Percentiles rank a stretch among this genome's conserved stretches.
Evolutionary conservation across 1,140 invertebrate genomes (phyloP).

Genomic region (Carposina sasakii): DNA sequence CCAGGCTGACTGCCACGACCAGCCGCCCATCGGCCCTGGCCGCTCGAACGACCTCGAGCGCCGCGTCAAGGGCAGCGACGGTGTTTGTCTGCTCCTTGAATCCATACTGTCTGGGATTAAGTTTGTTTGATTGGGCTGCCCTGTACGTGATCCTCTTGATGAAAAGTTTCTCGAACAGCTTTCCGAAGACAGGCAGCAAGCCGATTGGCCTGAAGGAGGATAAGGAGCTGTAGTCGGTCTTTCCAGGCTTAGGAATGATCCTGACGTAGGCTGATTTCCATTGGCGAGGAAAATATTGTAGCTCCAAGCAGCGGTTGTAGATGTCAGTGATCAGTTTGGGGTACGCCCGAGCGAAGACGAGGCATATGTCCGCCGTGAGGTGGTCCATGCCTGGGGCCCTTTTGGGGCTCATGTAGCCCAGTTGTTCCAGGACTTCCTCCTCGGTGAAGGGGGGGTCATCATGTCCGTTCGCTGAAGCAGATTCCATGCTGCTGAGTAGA

Average conservation of each 20-base stretch:
- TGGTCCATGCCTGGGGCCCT: conserved; percentile 23
- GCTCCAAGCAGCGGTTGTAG: conserved; percentile 18
- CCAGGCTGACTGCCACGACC: conserved; percentile 15
- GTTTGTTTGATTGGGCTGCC: not conserved
- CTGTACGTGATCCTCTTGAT: conserved; percentile 14
- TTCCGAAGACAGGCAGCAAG: conserved; percentile 20
- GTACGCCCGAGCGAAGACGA: not conserved
- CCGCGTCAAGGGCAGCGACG: conserved; percentile 7
- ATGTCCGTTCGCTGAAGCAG: not conserved
- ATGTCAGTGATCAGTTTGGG: conserved; percentile 17
- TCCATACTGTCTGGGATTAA: conserved; percentile 10
- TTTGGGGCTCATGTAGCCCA: conserved; percentile 18
- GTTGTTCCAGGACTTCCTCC: conserved; percentile 12
- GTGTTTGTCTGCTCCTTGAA: conserved; percentile 20
- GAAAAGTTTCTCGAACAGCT: conserved; percentile 23
- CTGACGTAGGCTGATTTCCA: conserved; percentile 13
- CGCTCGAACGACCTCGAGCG: not conserved
- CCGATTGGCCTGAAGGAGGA: conserved; percentile 16
- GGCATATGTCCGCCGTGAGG: conserved; percentile 29
- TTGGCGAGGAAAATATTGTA: conserved; percentile 2
- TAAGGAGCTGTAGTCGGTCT: conserved; percentile 5
- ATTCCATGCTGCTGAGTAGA: not conserved
- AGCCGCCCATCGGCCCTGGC: not conserved
- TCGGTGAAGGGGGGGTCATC: conserved; percentile 11
- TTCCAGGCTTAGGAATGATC: conserved; percentile 15